These are phyloP conservation scores for Notolabrus celidotus DNA, from an alignment of 2,797 vertebrate genomes.

Conservation along the genomic window DNA sequence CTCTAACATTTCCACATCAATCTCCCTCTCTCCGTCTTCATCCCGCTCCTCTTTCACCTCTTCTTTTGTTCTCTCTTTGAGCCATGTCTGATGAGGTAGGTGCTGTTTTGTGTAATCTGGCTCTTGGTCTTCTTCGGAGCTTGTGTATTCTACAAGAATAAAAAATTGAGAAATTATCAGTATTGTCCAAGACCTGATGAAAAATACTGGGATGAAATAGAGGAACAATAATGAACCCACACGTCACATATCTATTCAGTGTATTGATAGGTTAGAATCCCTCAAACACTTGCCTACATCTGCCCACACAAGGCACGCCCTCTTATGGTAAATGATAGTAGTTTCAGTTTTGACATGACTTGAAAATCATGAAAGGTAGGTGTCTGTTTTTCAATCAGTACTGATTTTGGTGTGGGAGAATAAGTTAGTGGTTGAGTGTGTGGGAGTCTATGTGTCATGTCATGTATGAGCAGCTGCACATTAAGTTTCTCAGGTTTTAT, in stretches of 20 bases:
- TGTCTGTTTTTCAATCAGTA: constrained; percentile 76
- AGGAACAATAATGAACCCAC: not conserved
- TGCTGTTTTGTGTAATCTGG: constrained; percentile 61
- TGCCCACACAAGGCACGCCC: constrained; percentile 61
- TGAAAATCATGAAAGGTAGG: constrained; percentile 30
- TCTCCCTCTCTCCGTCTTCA: constrained; percentile 75
- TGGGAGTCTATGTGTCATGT: constrained; percentile 57
- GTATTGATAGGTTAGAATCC: not conserved
- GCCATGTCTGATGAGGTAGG: constrained; percentile 70
- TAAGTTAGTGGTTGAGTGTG: constrained; percentile 31
- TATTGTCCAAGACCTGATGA: not conserved
- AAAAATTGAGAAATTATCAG: not conserved
- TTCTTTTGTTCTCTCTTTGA: constrained; percentile 50
- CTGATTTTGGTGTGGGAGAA: constrained; percentile 62
- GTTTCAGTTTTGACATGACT: constrained; percentile 78
- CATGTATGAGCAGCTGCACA: constrained; percentile 5
- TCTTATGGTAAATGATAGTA: constrained; percentile 82
- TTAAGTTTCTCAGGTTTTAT: constrained; percentile 39
- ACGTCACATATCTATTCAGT: not conserved
- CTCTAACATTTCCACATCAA: constrained; percentile 80
- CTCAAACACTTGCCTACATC: constrained; percentile 34
- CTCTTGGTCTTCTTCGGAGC: constrained; percentile 56
- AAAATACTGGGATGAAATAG: not conserved
- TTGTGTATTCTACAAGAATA: constrained; percentile 70
- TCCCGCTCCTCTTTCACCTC: constrained; percentile 63